Evolutionary conservation across 1,140 invertebrate species (phyloP).

Genomic region (Philopotamus ludificatus): DNA sequence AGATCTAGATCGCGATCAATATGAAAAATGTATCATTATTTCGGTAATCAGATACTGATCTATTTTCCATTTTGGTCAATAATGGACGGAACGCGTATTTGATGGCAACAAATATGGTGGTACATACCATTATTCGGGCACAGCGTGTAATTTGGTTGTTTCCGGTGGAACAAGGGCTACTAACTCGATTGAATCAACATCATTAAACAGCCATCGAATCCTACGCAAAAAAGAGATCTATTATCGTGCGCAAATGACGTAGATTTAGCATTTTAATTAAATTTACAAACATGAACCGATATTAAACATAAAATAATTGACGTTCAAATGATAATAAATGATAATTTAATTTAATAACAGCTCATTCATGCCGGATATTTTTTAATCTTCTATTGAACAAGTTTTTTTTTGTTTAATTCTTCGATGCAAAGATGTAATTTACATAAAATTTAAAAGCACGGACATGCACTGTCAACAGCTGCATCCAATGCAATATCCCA

Average conservation of each 20-base stretch:
- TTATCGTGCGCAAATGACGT: no score
- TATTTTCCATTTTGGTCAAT: neutral
- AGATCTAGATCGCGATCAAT: neutral
- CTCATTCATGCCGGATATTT: no score
- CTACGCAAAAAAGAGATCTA: neutral
- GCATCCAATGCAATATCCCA: conserved; percentile 3
- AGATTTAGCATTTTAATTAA: no score
- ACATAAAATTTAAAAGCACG: no score
- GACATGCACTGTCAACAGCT: neutral
- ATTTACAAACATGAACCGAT: no score
- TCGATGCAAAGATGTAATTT: no score
- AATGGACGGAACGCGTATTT: neutral
- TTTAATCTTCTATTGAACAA: neutral
- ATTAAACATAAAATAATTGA: no score
- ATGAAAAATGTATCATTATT: no score
- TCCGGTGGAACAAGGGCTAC: neutral
- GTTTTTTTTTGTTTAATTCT: neutral
- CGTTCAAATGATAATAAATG: no score
- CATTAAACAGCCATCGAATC: neutral
- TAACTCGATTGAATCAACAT: neutral
- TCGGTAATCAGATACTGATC: no score
- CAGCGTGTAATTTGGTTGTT: neutral
- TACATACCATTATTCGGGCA: neutral
- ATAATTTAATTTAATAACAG: no score
- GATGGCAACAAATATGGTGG: neutral